A percentile compares a stretch with the other conserved stretches of the same genome.
These are phyloP conservation scores for Bufo bufo DNA, from an alignment of 2,113 vertebrate genomes.

Conservation along the genomic window DNA sequence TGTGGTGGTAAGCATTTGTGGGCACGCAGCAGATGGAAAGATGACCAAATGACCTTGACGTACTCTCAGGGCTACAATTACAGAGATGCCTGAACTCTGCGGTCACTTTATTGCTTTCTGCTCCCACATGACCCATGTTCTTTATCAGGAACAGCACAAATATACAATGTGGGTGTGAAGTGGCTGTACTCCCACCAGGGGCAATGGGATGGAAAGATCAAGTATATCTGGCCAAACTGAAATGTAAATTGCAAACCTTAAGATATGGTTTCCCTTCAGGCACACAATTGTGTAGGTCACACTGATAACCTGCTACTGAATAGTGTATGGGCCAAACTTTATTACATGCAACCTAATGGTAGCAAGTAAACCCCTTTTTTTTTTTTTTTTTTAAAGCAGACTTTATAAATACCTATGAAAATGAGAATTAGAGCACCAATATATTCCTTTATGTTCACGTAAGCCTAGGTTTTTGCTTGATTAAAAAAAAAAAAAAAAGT, in stretches of 20 bases:
- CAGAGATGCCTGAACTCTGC: conserved; percentile 33
- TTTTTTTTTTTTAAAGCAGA: too few species aligned
- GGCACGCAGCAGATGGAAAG: background rate
- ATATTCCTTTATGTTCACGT: too few species aligned
- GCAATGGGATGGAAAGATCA: conserved; percentile 11
- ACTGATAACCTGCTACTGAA: too few species aligned
- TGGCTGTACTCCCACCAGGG: conserved; percentile 1
- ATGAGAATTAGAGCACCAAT: too few species aligned
- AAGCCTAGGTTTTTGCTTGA: too few species aligned
- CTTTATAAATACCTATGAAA: too few species aligned
- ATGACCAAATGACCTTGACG: conserved; percentile 45
- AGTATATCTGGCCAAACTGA: background rate
- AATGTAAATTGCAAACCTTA: conserved; percentile 15
- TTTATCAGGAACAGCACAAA: conserved; percentile 31
- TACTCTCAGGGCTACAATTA: conserved; percentile 46
- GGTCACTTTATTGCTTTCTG: conserved; percentile 46
- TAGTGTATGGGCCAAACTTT: too few species aligned
- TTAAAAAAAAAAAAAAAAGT: too few species aligned
- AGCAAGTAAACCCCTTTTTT: too few species aligned
- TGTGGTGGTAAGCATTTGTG: conserved; percentile 29
- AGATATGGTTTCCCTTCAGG: background rate
- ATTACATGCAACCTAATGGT: too few species aligned
- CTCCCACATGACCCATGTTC: conserved; percentile 52
- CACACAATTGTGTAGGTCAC: too few species aligned
- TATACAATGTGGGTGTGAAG: conserved; percentile 16